A percentile compares a stretch with the other conserved stretches of the same genome.
These are phyloP conservation scores for Drosophila paramelanica DNA, from an alignment of 2,888 invertebrate species.

Conservation along the genomic window DNA sequence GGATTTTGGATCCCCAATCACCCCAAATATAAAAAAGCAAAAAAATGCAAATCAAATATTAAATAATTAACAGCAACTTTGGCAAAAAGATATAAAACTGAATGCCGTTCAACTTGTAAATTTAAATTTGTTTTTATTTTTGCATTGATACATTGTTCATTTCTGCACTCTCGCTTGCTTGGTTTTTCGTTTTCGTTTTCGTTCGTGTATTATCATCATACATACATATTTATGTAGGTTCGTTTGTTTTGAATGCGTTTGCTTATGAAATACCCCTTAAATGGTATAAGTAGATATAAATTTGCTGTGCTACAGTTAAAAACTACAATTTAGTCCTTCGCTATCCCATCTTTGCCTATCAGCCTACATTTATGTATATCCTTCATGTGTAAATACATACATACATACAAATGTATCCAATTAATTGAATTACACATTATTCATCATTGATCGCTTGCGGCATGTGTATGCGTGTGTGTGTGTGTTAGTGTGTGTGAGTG, in stretches of 20 bases:
- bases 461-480: not conserved
- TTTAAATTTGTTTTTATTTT: constrained; percentile 60
- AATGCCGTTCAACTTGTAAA: constrained; percentile 14
- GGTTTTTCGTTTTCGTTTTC: not conserved
- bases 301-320: constrained; percentile 69
- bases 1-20: too few species aligned
- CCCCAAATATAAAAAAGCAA: too few species aligned
- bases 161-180: constrained; percentile 30
- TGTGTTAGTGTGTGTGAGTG: not conserved
- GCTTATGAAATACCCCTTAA: constrained; percentile 62
- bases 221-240: constrained; percentile 37
- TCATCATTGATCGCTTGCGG: constrained; percentile 17
- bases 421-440: constrained; percentile 14
- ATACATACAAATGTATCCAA: constrained; percentile 13
- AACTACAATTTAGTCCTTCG: constrained; percentile 58
- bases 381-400: constrained; percentile 10
- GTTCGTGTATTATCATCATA: constrained; percentile 33
- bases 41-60: too few species aligned
- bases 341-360: constrained; percentile 16
- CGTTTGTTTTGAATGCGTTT: constrained; percentile 29
- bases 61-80: too few species aligned
- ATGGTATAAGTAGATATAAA: constrained; percentile 61
- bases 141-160: constrained; percentile 64
- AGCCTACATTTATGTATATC: constrained; percentile 13
- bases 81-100: not conserved